A percentile compares a stretch with the other conserved stretches of the same genome.
phyloP scores from a whole-genome alignment of 2,888 invertebrate species.

The Ormyrus nitidulus region DNA sequence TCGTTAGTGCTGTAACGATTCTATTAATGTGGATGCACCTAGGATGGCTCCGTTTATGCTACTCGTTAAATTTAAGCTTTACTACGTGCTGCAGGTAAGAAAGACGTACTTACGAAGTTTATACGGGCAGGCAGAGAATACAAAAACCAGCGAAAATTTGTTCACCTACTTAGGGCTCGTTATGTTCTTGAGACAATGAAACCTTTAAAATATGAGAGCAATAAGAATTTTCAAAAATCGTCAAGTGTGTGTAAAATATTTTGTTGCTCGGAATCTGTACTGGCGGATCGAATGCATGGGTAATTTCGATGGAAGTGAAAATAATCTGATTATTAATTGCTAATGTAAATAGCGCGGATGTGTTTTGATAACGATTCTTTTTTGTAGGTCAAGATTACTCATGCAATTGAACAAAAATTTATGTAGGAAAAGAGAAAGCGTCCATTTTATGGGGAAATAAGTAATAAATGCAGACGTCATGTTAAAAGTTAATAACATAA shows the following conservation, averaged over 20 bases:
- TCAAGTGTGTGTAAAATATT: no score
- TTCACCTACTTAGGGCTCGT: no score
- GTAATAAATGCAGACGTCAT: neutral
- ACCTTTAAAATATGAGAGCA: no score
- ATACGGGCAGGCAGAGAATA: neutral
- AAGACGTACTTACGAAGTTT: slow-evolving; percentile 4
- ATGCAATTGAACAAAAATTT: slow-evolving; percentile 15
- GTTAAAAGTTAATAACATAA: neutral
- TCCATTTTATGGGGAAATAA: neutral
- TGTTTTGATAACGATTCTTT: neutral
- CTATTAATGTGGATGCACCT: slow-evolving; percentile 11
- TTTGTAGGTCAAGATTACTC: slow-evolving; percentile 31
- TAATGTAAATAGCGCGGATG: neutral
- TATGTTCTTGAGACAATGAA: no score
- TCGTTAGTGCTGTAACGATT: slow-evolving; percentile 13
- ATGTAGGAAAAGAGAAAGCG: slow-evolving; percentile 25
- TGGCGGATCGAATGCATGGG: no score
- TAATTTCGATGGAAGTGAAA: neutral
- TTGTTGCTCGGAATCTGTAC: no score
- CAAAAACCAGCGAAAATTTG: no score
- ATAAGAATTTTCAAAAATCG: no score
- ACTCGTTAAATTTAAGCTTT: slow-evolving; percentile 5
- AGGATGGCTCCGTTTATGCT: neutral
- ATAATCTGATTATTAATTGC: slow-evolving; percentile 18
- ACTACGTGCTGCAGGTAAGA: slow-evolving; percentile 3